Evolutionary conservation across 2,797 vertebrate genomes (phyloP), one percentile per base, ranked within the genome.

Genomic region (Phataginus tetradactyla): DNA sequence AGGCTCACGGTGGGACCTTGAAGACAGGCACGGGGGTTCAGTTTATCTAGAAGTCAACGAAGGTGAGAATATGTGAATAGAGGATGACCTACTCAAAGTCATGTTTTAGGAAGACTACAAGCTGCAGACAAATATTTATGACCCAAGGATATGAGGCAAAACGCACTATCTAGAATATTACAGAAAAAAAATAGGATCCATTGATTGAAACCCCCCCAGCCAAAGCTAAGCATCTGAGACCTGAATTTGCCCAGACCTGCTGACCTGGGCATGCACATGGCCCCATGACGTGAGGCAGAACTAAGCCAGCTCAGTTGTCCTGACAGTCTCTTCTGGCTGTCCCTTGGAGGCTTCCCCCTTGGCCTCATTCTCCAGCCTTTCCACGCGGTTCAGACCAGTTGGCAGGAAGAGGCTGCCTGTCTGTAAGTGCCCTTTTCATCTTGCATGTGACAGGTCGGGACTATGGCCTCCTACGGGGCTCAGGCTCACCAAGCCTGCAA

Each of bases 201-300:
- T 37, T n/a, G 32, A 6, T 14, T 6, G 23, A 49, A 53, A n/a
- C 21, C 39, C 13, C 13, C 83, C 59, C n/a, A 72, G 55, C 17
- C 5, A 17, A 34, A 23, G 15, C 39, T 17, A 12, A 12, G 25
- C 55, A n/a, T 25, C 49, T 15, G 55, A 91, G 51, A 17, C 57
- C 11, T 4, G 63, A 17, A 0, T 9, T 3, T 71, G 34, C 42
- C 66, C 18, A 2, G 2, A 10, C 6, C n/a, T 21, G 66, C 66
- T 7, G 53, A 3, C 42, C 3, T 2, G 1, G 66, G 32, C 6
- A 0, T 1, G 39, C 3, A 2, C 0, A 7, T 34, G 25, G 59
- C 59, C 39, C 32, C 42, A 5, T 21, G 1, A 7, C 1, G 0
- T 1, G 5, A 29, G 61, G 57, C 8, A 29, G 88, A 42, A 75